These are phyloP conservation scores for Tenthredo scrophulariae DNA, from an alignment of 2,888 invertebrate species.

Conservation along the genomic window DNA sequence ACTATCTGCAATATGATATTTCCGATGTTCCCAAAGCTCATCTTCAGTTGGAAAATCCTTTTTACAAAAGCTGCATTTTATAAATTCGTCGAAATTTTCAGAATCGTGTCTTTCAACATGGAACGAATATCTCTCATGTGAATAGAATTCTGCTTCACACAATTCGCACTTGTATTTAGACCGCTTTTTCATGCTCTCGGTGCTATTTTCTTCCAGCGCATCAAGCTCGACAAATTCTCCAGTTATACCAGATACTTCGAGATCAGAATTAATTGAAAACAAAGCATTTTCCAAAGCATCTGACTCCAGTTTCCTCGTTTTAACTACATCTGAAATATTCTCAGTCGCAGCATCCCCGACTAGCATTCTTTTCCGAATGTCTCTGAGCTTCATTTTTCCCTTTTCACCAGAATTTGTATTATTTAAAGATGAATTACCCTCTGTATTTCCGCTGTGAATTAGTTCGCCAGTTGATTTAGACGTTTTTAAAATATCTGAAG, in stretches of 20 bases:
- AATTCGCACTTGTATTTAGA: constrained; percentile 43
- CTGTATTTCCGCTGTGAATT: not conserved
- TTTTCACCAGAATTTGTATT: not conserved
- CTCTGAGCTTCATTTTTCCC: constrained; percentile 48
- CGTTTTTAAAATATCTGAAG: not conserved
- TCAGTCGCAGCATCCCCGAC: constrained; percentile 4
- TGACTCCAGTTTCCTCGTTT: constrained; percentile 42
- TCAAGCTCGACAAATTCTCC: constrained; percentile 49
- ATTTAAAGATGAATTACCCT: not conserved
- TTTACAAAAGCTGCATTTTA: constrained; percentile 63
- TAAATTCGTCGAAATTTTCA: constrained; percentile 64
- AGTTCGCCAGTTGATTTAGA: not conserved
- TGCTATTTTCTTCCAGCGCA: constrained; percentile 36
- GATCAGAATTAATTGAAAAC: constrained; percentile 37
- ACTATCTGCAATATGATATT: constrained; percentile 1
- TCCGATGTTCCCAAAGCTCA: constrained; percentile 63
- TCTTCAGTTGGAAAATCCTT: constrained; percentile 65
- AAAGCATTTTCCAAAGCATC: constrained; percentile 41
- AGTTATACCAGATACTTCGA: constrained; percentile 33
- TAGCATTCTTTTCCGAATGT: constrained; percentile 46
- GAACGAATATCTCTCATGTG: constrained; percentile 56
- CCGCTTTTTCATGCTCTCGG: constrained; percentile 31
- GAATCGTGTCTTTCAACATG: constrained; percentile 64
- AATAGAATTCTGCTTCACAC: constrained; percentile 21
- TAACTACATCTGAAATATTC: not conserved